Evolutionary conservation across 2,888 invertebrate species (phyloP).

Genomic region (Ferdinandea cuprea): DNA sequence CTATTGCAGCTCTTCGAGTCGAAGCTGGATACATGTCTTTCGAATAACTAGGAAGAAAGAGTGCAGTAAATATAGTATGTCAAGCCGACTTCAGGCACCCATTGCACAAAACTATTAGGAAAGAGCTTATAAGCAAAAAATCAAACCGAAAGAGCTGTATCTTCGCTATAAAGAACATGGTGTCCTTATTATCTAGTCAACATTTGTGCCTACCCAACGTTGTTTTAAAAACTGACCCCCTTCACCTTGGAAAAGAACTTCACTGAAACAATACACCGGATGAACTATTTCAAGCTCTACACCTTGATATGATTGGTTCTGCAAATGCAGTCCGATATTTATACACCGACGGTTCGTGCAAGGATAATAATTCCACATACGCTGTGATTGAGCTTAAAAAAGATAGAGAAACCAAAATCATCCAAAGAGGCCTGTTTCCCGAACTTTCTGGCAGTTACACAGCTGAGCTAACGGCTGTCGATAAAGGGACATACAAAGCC

Average conservation of each 20-base stretch:
- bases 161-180: no score
- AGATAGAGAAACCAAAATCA: constrained; percentile 9
- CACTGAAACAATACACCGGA: constrained; percentile 8
- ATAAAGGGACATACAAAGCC: background rate
- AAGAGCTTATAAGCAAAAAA: no score
- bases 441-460: constrained; percentile 2
- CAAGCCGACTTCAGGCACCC: no score
- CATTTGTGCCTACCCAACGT: no score
- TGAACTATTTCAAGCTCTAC: constrained; percentile 1
- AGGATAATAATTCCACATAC: constrained; percentile 8
- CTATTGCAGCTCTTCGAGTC: constrained; percentile 19
- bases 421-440: background rate
- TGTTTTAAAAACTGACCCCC: no score
- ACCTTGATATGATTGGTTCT: constrained; percentile 1
- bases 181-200: no score
- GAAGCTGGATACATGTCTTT: constrained; percentile 22
- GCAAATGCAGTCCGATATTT: no score
- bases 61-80: no score
- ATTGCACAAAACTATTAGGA: background rate
- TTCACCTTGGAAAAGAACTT: no score
- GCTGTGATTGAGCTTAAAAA: constrained; percentile 2
- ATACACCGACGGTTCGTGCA: no score
- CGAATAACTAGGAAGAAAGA: no score
- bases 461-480: background rate
- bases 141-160: no score